Base-by-base conservation (phyloP, 1,140 invertebrate species). In the Bombus confusus region DNA sequence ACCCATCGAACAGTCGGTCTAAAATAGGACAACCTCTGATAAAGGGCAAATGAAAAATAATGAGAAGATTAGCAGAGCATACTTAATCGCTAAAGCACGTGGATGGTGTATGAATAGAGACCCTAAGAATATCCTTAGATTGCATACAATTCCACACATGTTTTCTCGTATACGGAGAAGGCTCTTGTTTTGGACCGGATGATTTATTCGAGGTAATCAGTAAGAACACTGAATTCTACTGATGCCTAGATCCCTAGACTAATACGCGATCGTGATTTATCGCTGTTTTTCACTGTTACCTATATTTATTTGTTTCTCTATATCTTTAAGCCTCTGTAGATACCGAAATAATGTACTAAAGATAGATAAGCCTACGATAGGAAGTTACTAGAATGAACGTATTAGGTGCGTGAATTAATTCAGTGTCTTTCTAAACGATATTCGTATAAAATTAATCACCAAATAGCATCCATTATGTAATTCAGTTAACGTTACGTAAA, bases 151-250 rank as follows among this genome's bases (percentile, higher is more conserved):
- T 62, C 39, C 43, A n/a, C 43, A 3, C 37, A 8, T 31, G 80
- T 1, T 52, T 62, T 81, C n/a, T n/a, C 69, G 34, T 52, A 64
- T 68, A 37, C 10, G 12, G 18, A 28, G 12, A 18, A 31, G 31
- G 34, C 15, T 34, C 62, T 75, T 43, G 41, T 31, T 68, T 37
- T 62, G 15, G 57, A 34, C 1, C 47, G 39, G 34, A 81, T 43
- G 69, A 81, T 31, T 74, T 81, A 62, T 62, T 62, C 69, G 15
- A 73, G 34, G 43, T 13, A 73, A 57, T 57, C 34, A n/a, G 18
- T 43, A 81, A 72, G 34, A 62, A 76, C 13, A 37, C 2, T 77
- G 28, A 77, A 64, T 64, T 37, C 15, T 22, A 62, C 37, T 2
- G 57, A 59, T 4, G 34, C 52, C 52, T 64, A 22, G 13, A 76